Conservation (phyloP, 2,113 vertebrate species). For the Setophaga coronata region DNA sequence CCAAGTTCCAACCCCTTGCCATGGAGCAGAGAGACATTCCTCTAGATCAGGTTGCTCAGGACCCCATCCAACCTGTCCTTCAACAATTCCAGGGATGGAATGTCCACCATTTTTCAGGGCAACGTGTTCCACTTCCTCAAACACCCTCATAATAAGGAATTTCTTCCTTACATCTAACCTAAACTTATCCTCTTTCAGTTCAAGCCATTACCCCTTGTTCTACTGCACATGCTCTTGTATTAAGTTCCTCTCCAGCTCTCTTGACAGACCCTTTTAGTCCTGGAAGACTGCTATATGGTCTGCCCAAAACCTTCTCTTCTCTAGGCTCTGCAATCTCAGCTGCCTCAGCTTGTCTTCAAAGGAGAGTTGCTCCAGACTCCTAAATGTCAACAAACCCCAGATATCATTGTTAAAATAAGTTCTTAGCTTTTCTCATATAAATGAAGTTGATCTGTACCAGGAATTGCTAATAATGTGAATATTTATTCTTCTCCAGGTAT, state of each 20-base stretch:
- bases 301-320: not conserved
- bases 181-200: not conserved
- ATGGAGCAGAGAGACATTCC: not conserved
- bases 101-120: too few relatives aligned
- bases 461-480: not conserved
- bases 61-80: not conserved
- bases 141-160: not conserved
- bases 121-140: not conserved
- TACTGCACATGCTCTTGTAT: fast-evolving
- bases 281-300: not conserved
- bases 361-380: not conserved
- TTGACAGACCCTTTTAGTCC: fast-evolving
- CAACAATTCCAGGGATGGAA: not conserved
- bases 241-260: not conserved
- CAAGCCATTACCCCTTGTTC: fast-evolving
- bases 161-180: not conserved
- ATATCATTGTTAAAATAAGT: not conserved
- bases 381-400: not conserved
- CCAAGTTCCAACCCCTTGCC: not conserved
- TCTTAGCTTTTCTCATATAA: not conserved
- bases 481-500: conserved; percentile 80
- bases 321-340: not conserved
- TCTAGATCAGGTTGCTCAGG: not conserved
- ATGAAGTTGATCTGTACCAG: not conserved
- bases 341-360: not conserved